Base-by-base conservation (phyloP, 2,888 invertebrate species). In the Aspidiotus destructor region DNA sequence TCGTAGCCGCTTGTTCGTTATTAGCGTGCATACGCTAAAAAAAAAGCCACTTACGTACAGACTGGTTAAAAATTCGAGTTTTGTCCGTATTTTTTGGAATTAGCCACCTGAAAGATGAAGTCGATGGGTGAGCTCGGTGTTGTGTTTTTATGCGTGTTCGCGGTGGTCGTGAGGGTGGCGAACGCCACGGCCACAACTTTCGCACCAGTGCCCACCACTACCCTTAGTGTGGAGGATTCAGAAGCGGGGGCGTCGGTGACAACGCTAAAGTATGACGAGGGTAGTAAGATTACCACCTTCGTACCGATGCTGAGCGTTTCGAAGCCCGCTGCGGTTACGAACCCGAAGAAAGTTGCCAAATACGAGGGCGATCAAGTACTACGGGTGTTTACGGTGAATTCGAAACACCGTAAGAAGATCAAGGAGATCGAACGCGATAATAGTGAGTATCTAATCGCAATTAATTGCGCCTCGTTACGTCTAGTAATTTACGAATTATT, bases 301-400 rank as follows among this genome's bases (percentile, higher is more conserved):
- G 65, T 65, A n/a, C 65, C 65, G 41, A 28, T 48, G 15, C 57
- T 65, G 40, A 65, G 42, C 48, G 65, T 58, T 28, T 42, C 11
- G n/a, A 42, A 57, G 44, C 17, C 13, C n/a, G 16, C 40, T 9
- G 15, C 55, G 5, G n/a, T 17, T 1, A 13, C 17, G 15, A 58
- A 58, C 7, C 42, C 44, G 16, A 68, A 61, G 48, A 60, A 60
- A 52, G 28, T 15, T 64, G 80, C 87, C 57, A 83, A 84, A 63
- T 91, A 90, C 76, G 82, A 84, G 62, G 90, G 89, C 3, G 85
- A 86, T 16, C 89, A 91, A 78, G 77, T 90, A 15, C 88, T 89
- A 87, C 83, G 87, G 75, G 84, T 89, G 55, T 77, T 77, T 8
- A 79, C 82, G 13, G 79, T 80, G 61, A 79, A 78, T 52, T 80